phyloP scores from a whole-genome alignment of 2,113 vertebrate species.

The Glareola pratincola region DNA sequence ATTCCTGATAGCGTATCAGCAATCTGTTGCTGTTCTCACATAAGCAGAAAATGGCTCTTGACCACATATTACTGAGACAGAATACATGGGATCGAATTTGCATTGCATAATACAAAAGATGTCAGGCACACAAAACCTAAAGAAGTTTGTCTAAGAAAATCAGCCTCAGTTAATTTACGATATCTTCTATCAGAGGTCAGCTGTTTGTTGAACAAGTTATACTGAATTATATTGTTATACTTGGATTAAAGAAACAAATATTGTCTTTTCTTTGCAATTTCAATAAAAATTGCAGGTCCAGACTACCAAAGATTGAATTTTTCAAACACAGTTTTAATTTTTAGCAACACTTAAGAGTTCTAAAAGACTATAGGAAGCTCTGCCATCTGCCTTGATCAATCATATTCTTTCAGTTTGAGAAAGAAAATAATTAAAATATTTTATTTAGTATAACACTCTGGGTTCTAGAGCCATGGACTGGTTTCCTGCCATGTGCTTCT shows the following conservation, averaged over 20 bases:
- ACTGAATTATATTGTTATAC: not conserved
- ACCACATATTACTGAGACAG: not conserved
- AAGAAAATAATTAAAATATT: not conserved
- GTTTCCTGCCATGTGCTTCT: not conserved
- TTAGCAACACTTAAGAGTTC: not conserved
- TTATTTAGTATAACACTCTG: not conserved
- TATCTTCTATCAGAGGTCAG: not conserved
- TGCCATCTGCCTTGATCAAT: not conserved
- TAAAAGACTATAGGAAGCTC: not conserved
- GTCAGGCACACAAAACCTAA: not conserved
- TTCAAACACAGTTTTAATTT: not conserved
- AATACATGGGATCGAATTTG: accelerated
- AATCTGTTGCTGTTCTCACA: not conserved
- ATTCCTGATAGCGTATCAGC: not conserved
- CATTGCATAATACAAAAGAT: not conserved
- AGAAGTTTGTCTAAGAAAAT: not conserved
- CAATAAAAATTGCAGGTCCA: not conserved
- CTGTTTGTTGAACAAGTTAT: not conserved
- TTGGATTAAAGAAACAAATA: not conserved
- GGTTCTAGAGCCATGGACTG: not conserved
- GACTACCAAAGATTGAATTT: not conserved
- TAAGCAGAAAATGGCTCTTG: not conserved
- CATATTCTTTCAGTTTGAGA: not conserved
- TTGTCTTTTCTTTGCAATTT: not conserved
- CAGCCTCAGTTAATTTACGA: not conserved